Evolutionary conservation across 2,113 vertebrate genomes (phyloP).

Genomic region (Corythornis madagascariensis): DNA sequence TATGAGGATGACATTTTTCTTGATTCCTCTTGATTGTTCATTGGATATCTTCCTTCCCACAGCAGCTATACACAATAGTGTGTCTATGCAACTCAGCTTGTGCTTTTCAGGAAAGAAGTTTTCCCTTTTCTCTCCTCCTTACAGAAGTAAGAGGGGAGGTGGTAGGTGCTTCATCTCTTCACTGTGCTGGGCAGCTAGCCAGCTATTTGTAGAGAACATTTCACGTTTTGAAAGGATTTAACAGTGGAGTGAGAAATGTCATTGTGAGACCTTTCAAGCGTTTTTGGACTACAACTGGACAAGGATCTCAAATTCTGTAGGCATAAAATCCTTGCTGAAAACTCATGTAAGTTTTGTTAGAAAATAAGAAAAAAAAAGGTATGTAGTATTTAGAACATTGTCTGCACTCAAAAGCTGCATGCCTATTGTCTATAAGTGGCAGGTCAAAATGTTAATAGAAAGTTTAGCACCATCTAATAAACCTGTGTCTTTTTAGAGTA

Average conservation of each 20-base stretch:
- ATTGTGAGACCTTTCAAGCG: not conserved
- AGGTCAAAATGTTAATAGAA: conserved; percentile 31
- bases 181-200: not conserved
- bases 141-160: not conserved
- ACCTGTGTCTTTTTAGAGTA: conserved; percentile 2
- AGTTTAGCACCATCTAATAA: conserved; percentile 2
- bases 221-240: not conserved
- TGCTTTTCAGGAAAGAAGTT: not conserved
- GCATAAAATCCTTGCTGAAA: not conserved
- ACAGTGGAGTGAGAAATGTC: not conserved
- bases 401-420: not conserved
- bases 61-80: fast-evolving
- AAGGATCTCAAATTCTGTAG: not conserved
- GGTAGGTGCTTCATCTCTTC: not conserved
- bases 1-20: no score
- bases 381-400: not conserved
- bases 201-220: not conserved
- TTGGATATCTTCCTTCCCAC: not conserved
- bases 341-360: not conserved
- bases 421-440: not conserved
- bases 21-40: not conserved
- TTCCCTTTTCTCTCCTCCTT: not conserved
- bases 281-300: not conserved
- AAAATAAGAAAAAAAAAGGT: not conserved
- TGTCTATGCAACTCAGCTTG: not conserved